Evolutionary conservation across 2,113 vertebrate species (phyloP).

Genomic region (Solea solea): DNA sequence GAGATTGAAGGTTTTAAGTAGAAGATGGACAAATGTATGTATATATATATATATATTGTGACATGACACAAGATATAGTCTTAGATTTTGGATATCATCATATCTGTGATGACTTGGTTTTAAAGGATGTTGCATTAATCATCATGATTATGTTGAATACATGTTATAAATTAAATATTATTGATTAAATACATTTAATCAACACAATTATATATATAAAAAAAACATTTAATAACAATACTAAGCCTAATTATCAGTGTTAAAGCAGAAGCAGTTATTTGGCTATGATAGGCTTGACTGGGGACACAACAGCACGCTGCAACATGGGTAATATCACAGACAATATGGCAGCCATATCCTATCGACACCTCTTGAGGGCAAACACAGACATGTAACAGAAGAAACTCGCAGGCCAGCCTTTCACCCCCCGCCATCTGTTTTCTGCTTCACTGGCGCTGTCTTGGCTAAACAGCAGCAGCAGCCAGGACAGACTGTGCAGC

Average conservation of each 20-base stretch:
- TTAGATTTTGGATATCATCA: too few species aligned
- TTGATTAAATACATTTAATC: too few species aligned
- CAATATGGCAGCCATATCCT: slow-evolving; percentile 66
- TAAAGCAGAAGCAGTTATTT: too few species aligned
- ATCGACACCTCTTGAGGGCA: slow-evolving; percentile 67
- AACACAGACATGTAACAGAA: slow-evolving; percentile 71
- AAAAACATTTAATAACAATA: too few species aligned
- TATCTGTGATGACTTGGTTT: too few species aligned
- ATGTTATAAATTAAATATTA: too few species aligned
- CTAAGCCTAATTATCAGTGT: too few species aligned
- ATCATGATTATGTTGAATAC: too few species aligned
- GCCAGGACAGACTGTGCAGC: slow-evolving; percentile 55
- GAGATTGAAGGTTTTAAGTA: slow-evolving; percentile 13
- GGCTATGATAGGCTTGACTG: too few species aligned
- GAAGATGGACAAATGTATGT: slow-evolving; percentile 30
- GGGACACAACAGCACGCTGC: not conserved
- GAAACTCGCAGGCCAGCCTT: slow-evolving; percentile 59
- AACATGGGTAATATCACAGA: slow-evolving; percentile 44
- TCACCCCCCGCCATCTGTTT: slow-evolving; percentile 74
- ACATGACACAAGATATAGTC: too few species aligned
- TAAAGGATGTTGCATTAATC: too few species aligned
- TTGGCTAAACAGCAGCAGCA: slow-evolving; percentile 73
- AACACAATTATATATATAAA: too few species aligned
- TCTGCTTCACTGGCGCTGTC: slow-evolving; percentile 65
- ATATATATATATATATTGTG: not conserved